Percentiles rank a stretch among this genome's conserved stretches.
Conservation (phyloP, 2,888 invertebrate species). For the Xanthia togata region DNA sequence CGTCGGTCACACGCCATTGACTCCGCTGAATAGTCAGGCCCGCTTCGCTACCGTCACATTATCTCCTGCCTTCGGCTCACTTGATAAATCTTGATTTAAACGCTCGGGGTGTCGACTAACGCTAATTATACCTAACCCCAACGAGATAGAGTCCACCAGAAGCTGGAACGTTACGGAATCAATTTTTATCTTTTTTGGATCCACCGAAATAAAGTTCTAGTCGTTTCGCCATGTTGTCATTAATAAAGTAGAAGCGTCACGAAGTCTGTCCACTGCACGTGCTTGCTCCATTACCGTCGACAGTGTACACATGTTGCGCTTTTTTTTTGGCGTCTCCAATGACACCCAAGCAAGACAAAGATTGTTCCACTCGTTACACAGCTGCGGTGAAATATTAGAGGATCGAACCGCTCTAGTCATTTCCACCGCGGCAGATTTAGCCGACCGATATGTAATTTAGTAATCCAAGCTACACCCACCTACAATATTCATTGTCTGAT, state of each 20-base stretch:
- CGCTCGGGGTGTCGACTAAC: constrained; percentile 74
- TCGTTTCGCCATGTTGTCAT: constrained; percentile 68
- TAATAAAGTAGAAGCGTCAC: constrained; percentile 75
- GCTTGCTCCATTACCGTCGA: constrained; percentile 74
- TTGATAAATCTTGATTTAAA: constrained; percentile 80
- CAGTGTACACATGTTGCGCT: constrained; percentile 81
- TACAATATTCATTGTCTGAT: constrained; percentile 82
- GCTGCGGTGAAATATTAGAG: constrained; percentile 83
- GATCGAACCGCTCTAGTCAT: constrained; percentile 71
- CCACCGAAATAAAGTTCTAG: constrained; percentile 52
- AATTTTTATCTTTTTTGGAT: constrained; percentile 50
- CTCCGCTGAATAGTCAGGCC: constrained; percentile 85
- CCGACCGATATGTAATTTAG: constrained; percentile 82
- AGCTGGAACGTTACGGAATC: constrained; percentile 52
- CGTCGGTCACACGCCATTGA: constrained; percentile 89
- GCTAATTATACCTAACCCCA: constrained; percentile 73
- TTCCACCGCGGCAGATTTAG: constrained; percentile 77
- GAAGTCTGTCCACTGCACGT: constrained; percentile 79
- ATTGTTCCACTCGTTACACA: constrained; percentile 81
- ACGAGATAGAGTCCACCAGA: constrained; percentile 54
- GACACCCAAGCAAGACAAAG: constrained; percentile 83
- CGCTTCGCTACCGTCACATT: constrained; percentile 80
- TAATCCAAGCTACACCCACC: constrained; percentile 84
- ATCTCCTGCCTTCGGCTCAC: constrained; percentile 79
- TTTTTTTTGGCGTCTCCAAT: constrained; percentile 78